phyloP scores from a whole-genome alignment of 2,113 vertebrate species.

The Acanthisitta chloris region DNA sequence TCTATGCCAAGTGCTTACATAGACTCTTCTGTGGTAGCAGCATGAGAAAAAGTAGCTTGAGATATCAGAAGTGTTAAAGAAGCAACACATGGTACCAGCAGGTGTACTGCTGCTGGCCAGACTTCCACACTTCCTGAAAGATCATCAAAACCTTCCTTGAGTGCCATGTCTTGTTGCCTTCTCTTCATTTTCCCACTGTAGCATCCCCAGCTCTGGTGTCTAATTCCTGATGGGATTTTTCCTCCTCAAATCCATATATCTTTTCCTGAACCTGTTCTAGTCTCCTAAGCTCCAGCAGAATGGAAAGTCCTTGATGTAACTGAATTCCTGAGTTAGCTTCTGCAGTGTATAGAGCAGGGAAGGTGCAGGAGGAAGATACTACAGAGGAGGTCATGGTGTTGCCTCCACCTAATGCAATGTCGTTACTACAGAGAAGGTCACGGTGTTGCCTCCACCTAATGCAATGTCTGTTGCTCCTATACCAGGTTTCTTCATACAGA shows the following conservation, averaged over 20 bases:
- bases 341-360: background rate
- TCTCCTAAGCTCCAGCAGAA: background rate
- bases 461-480: background rate
- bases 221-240: background rate
- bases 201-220: background rate
- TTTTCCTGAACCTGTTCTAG: background rate
- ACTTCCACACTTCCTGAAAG: background rate
- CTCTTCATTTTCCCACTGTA: background rate
- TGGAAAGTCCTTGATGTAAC: background rate
- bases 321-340: background rate
- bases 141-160: background rate
- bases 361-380: background rate
- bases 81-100: background rate
- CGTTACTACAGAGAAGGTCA: too few species aligned
- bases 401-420: background rate
- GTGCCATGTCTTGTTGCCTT: background rate
- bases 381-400: background rate
- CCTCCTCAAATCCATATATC: background rate
- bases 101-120: background rate
- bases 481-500: background rate
- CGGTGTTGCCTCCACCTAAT: background rate
- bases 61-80: background rate
- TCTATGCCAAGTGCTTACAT: background rate
- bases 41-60: background rate
- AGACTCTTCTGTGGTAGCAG: background rate